A percentile compares a stretch with the other conserved stretches of the same genome.
phyloP scores from a whole-genome alignment of 2,113 vertebrate species.

The Lampris incognitus region DNA sequence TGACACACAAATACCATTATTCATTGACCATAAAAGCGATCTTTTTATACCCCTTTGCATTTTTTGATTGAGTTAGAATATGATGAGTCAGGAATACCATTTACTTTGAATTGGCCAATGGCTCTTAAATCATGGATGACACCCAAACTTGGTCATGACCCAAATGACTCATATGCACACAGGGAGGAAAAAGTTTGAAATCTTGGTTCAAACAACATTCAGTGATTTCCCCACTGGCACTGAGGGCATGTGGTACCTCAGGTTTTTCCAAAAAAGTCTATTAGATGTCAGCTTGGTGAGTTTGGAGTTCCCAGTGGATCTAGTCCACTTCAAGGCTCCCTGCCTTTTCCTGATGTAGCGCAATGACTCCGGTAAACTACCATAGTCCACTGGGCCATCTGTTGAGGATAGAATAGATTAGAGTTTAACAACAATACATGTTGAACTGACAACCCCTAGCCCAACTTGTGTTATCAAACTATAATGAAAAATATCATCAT shows the following conservation, averaged over 20 bases:
- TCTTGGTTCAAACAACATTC: neutral
- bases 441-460: too few relatives aligned
- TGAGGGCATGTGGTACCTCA: slow-evolving; percentile 86
- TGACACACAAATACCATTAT: too few relatives aligned
- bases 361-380: slow-evolving; percentile 85
- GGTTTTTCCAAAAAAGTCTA: slow-evolving; percentile 87
- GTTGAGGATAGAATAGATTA: slow-evolving; percentile 10
- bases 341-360: slow-evolving; percentile 86
- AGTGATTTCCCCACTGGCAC: slow-evolving; percentile 21
- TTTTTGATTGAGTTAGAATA: too few relatives aligned
- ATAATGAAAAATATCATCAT: too few relatives aligned
- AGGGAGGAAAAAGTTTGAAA: neutral
- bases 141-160: too few relatives aligned
- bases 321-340: slow-evolving; percentile 85
- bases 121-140: too few relatives aligned
- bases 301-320: slow-evolving; percentile 9
- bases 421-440: neutral
- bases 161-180: too few relatives aligned
- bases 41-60: too few relatives aligned
- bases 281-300: slow-evolving; percentile 43
- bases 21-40: too few relatives aligned
- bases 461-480: too few relatives aligned
- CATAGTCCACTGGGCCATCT: slow-evolving; percentile 78
- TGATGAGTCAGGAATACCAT: too few relatives aligned
- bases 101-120: too few relatives aligned